Conservation (phyloP, 2,113 vertebrate genomes). For the Synodontis membranacea region DNA sequence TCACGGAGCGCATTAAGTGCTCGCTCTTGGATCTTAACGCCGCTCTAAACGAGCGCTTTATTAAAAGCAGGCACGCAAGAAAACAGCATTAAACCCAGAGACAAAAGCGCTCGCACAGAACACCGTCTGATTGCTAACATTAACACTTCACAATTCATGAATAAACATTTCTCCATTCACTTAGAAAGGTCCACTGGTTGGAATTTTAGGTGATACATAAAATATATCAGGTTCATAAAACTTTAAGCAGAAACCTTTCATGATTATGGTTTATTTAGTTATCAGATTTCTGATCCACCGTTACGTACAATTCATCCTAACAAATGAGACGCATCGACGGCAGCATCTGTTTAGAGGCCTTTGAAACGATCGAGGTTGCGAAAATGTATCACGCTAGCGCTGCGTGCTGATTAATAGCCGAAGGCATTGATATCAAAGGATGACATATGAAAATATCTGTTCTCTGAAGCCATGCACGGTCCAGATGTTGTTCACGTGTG, state of each 20-base stretch:
- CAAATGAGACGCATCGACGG: neutral
- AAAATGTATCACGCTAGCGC: neutral
- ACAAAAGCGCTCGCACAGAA: too few relatives aligned
- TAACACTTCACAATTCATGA: too few relatives aligned
- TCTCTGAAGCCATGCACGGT: too few relatives aligned
- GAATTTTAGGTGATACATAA: neutral
- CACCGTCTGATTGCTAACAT: too few relatives aligned
- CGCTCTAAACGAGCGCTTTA: neutral
- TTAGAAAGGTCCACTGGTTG: neutral
- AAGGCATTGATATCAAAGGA: neutral
- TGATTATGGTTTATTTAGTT: neutral
- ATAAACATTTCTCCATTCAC: neutral
- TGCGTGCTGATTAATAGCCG: neutral
- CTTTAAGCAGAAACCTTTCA: neutral
- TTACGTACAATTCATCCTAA: too few relatives aligned
- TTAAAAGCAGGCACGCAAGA: too few relatives aligned
- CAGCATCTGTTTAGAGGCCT: neutral
- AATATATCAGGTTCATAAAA: neutral
- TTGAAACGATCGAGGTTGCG: too few relatives aligned
- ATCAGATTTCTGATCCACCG: too few relatives aligned
- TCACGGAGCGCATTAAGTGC: too few relatives aligned
- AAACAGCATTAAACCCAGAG: too few relatives aligned
- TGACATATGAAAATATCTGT: neutral
- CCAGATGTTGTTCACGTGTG: conserved; percentile 6
- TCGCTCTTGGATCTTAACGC: too few relatives aligned